Conservation (phyloP, 2,888 invertebrate genomes). For the Dryocosmus kuriphilus region DNA sequence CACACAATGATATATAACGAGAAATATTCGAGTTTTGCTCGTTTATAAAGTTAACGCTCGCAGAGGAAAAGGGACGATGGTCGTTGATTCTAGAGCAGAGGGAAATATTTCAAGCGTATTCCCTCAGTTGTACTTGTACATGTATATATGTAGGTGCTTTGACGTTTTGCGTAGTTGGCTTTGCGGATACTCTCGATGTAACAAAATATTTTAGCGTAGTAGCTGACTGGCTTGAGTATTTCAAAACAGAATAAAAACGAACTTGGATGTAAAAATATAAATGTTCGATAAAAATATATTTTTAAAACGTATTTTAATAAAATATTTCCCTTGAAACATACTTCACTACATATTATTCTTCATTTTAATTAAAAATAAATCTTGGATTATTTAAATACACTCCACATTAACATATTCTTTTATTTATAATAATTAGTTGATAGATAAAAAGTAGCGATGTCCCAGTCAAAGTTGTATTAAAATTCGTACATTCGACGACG, state of each 20-base stretch:
- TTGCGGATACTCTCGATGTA: neutral
- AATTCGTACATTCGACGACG: too few relatives aligned
- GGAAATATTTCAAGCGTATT: slow-evolving; percentile 7
- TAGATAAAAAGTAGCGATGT: too few relatives aligned
- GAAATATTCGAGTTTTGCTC: slow-evolving; percentile 3
- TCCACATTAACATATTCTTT: too few relatives aligned
- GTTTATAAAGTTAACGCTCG: slow-evolving; percentile 7
- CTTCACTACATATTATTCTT: too few relatives aligned
- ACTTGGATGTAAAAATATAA: too few relatives aligned
- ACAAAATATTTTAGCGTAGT: neutral
- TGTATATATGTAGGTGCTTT: neutral
- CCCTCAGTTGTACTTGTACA: neutral
- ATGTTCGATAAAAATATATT: too few relatives aligned
- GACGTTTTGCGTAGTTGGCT: neutral
- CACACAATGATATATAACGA: neutral
- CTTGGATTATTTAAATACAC: too few relatives aligned
- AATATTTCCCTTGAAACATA: too few relatives aligned
- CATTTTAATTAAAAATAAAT: too few relatives aligned
- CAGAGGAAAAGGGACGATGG: slow-evolving; percentile 7
- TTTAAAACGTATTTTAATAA: too few relatives aligned
- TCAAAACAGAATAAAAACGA: neutral
- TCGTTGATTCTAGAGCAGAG: slow-evolving; percentile 7
- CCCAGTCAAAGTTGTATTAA: too few relatives aligned
- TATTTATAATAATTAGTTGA: too few relatives aligned
- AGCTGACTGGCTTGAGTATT: neutral